phyloP scores from a whole-genome alignment of 2,797 vertebrate genomes.

The Phaenicophaeus curvirostris region DNA sequence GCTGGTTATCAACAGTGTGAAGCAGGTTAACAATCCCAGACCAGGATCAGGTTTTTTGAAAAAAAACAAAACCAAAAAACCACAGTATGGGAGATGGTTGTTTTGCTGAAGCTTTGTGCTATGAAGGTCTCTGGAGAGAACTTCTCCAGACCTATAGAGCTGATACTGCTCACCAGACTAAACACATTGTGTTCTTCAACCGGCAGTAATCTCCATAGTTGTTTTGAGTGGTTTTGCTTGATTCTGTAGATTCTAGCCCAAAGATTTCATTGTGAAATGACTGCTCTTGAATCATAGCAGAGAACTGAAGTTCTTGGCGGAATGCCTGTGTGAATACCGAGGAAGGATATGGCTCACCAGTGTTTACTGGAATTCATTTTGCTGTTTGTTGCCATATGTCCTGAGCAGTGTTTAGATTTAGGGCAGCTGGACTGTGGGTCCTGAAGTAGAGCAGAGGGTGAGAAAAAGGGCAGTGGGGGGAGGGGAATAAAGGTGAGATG shows the following conservation, averaged over 20 bases:
- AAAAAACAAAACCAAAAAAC: not conserved
- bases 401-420: not conserved
- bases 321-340: not conserved
- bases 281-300: not conserved
- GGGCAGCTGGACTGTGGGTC: not conserved
- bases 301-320: not conserved
- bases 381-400: not conserved
- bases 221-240: not conserved
- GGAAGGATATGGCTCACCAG: not conserved
- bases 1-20: not conserved
- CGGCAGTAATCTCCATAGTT: not conserved
- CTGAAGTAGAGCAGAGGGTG: not conserved
- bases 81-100: not conserved
- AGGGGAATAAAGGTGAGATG: not conserved
- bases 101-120: not conserved
- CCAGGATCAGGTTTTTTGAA: not conserved
- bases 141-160: not conserved
- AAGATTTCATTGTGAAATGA: not conserved
- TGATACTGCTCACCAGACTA: not conserved
- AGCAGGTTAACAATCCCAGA: not conserved
- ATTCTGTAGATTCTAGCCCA: not conserved
- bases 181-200: not conserved
- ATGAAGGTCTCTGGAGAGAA: not conserved
- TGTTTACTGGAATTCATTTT: not conserved
- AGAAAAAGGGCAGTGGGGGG: accelerated